Evolutionary conservation across 2,888 invertebrate species (phyloP), one percentile per base, ranked within the genome.

Genomic region (Capitulum mitella): DNA sequence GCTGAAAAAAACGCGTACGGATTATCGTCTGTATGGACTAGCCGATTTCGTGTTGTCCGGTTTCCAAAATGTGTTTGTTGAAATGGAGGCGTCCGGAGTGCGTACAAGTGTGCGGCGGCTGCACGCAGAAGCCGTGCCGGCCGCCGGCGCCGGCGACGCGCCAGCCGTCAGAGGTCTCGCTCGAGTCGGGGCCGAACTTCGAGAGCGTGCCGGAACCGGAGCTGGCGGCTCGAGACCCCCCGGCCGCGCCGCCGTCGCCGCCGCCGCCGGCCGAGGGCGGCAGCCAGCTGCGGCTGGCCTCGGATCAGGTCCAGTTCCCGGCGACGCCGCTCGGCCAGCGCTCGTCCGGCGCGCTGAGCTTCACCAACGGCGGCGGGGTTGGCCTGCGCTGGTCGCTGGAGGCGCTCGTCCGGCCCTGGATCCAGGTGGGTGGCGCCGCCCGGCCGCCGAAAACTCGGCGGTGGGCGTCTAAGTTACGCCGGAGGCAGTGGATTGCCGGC

Each of bases 351-450:
- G 19, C 34, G 37, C 70, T 70, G 37, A 3, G 70, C 34, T 70
- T 70, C 70, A 37, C 37, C 70, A 70, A 70, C 37, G 14, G 37
- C 37, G 37, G 70, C 70, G 70, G 70, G 5, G 70, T 70, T 5
- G 22, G 29, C 3, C 70, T 70, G 70, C 70, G 37, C 37, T 70
- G 70, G 70, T 34, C 70, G 70, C 34, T 70, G 37, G 70, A 70
- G 70, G 37, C 70, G 70, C 70, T 70, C 22, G 70, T 70, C 70
- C 34, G 32, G 16, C 70, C 70, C 37, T 70, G 70, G 70, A 29
- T 70, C 1, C 70, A 70, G 70, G 70, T 70, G 22, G 22, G 70
- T 6, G n/a, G n/a, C n/a, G n/a, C n/a, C n/a, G n/a, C n/a, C n/a
- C n/a, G n/a, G n/a, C n/a, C n/a, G n/a, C n/a, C n/a, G n/a, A n/a